Conservation (phyloP, 2,113 vertebrate species). For the Megatriorchis doriae region DNA sequence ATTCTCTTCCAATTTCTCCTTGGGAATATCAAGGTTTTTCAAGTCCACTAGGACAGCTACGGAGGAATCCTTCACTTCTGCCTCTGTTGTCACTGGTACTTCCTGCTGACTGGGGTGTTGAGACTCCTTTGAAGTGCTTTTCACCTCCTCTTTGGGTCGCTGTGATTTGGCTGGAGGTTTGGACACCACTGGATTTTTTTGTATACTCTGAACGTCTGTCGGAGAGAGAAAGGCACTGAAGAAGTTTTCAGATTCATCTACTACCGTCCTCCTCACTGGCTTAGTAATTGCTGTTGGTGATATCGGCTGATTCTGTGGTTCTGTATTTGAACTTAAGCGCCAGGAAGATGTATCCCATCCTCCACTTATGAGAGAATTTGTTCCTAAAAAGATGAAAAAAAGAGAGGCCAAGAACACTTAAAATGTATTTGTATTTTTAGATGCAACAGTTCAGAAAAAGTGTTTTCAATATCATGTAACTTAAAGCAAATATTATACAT, state of each 20-base stretch:
- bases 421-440: neutral
- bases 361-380: conserved; percentile 79
- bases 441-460: neutral
- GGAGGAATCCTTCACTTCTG: conserved; percentile 27
- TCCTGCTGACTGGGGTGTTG: conserved; percentile 29
- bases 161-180: conserved; percentile 90
- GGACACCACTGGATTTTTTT: conserved; percentile 85
- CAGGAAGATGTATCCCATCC: conserved; percentile 92
- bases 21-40: neutral
- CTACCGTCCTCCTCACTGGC: conserved; percentile 89
- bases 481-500: neutral
- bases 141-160: conserved; percentile 79
- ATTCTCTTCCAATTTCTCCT: conserved; percentile 28
- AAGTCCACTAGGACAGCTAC: neutral
- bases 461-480: neutral
- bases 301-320: conserved; percentile 64
- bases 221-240: conserved; percentile 93
- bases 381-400: conserved; percentile 52
- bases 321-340: conserved; percentile 80
- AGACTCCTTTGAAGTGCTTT: conserved; percentile 62
- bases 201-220: conserved; percentile 74
- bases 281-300: conserved; percentile 94
- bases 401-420: neutral
- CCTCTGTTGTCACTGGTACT: conserved; percentile 15
- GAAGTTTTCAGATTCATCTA: conserved; percentile 95